Conservation (phyloP, 2,113 vertebrate species). For the Takifugu flavidus region DNA sequence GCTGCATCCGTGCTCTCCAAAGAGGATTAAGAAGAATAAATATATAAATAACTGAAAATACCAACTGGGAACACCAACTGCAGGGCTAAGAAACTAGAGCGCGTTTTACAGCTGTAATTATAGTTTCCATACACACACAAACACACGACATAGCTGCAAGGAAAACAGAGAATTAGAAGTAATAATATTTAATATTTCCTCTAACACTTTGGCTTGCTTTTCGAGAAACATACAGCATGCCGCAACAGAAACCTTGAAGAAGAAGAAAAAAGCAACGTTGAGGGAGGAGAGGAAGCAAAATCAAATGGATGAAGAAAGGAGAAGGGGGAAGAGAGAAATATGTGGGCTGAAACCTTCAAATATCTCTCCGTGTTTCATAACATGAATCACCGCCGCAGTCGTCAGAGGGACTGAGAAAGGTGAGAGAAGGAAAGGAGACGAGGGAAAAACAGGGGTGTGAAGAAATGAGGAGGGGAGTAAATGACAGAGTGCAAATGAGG, state of each 20-base stretch:
- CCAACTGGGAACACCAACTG: conserved; percentile 26
- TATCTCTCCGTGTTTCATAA: conserved; percentile 60
- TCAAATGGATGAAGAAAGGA: not conserved
- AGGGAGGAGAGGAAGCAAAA: conserved; percentile 1
- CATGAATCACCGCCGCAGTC: conserved; percentile 58
- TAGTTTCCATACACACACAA: conserved; percentile 4
- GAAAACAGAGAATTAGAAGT: not conserved
- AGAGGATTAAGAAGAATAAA: conserved; percentile 60
- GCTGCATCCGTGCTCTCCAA: conserved; percentile 50
- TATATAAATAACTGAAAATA: conserved; percentile 46
- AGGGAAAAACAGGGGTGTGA: conserved; percentile 11
- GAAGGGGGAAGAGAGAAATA: conserved; percentile 11
- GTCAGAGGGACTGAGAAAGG: conserved; percentile 43
- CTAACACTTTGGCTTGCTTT: conserved; percentile 34
- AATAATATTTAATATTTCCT: conserved; percentile 4
- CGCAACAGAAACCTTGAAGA: conserved; percentile 35
- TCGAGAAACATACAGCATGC: not conserved
- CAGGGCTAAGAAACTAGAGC: conserved; percentile 4
- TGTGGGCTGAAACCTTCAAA: conserved; percentile 64
- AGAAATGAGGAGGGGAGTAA: conserved; percentile 3
- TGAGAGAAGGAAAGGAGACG: conserved; percentile 22
- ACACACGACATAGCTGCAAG: too few relatives aligned
- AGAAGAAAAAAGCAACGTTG: conserved; percentile 7
- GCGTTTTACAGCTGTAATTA: conserved; percentile 35
- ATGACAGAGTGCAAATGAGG: conserved; percentile 12